Base-by-base conservation (phyloP, 2,113 vertebrate species). In the Pitta sordida region DNA sequence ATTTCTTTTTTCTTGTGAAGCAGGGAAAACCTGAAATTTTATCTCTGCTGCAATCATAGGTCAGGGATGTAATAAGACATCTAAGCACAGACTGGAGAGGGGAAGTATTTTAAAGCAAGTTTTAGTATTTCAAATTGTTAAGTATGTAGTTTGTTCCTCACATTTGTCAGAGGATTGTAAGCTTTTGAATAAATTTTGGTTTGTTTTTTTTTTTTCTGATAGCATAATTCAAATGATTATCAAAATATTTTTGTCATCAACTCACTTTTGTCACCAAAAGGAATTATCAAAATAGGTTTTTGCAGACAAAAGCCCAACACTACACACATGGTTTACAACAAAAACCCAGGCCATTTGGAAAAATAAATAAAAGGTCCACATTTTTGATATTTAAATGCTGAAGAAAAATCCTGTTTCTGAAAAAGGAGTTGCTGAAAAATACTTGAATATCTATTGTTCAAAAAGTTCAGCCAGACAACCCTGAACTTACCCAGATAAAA, bases 1-100 rank as follows among this genome's bases (percentile, higher is more conserved):
- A 46, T 88, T 91, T 73, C 4, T 67, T 55, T 69, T 51, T 86
- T 67, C 39, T 84, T 48, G 7, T 67, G 41, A 78, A 79, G 24
- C 1, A 1, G n/a, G 26, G 19, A 79, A 88, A 68, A 64, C 55
- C 5, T 2, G 2, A 79, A 76, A 23, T 73, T 85, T 86, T 0
- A 0, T 44, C 37, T 79, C 87, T 56, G 27, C 36, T 68, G 49
- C 0, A 0, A 7, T 69, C 0, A 0, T 39, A 83, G 68, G 43
- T 83, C 76, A 91, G 29, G 22, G 22, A 21, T 79, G 17, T 53
- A 77, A 69, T 44, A 62, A 60, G 32, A 37, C 22, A 69, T 58
- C 12, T 41, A 83, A 88, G 27, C 16, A 41, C 27, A 74, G 51
- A 34, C 51, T 48, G n/a, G 39, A 62, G 46, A 73, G 8, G 9